Conservation (phyloP, 2,888 invertebrate genomes). For the Anthophora plumipes region DNA sequence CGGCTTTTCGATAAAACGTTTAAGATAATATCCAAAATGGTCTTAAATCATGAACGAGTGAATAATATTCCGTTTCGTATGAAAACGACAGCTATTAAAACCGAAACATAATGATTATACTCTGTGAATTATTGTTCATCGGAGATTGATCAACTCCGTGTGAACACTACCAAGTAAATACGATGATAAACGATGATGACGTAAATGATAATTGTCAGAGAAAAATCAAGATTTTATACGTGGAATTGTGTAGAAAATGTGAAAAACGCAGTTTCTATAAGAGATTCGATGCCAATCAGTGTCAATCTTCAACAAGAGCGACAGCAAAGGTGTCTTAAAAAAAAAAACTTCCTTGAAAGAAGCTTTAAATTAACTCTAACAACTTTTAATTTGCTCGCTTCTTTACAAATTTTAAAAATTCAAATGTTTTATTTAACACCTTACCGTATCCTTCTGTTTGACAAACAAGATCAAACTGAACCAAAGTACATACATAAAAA, state of each 20-base stretch:
- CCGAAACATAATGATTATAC: not conserved
- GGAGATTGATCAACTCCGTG: not conserved
- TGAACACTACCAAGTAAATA: not conserved
- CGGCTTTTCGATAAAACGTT: not conserved
- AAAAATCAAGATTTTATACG: not conserved
- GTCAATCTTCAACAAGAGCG: too few species aligned
- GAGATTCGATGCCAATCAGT: too few species aligned
- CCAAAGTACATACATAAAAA: too few species aligned
- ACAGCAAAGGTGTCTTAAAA: too few species aligned
- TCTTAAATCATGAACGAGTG: not conserved
- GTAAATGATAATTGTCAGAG: conserved; percentile 12
- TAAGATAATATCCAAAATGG: not conserved
- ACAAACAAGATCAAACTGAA: too few species aligned
- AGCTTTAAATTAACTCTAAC: too few species aligned
- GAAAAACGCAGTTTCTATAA: not conserved
- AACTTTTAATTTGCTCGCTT: too few species aligned
- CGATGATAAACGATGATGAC: conserved; percentile 5
- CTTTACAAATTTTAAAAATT: too few species aligned
- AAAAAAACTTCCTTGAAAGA: too few species aligned
- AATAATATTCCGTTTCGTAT: not conserved
- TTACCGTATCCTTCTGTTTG: too few species aligned
- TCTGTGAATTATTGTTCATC: not conserved
- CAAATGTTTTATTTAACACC: too few species aligned
- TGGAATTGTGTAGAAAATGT: not conserved
- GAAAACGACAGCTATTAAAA: not conserved